Conservation (phyloP, 2,888 invertebrate species). For the Acleris sparsana region DNA sequence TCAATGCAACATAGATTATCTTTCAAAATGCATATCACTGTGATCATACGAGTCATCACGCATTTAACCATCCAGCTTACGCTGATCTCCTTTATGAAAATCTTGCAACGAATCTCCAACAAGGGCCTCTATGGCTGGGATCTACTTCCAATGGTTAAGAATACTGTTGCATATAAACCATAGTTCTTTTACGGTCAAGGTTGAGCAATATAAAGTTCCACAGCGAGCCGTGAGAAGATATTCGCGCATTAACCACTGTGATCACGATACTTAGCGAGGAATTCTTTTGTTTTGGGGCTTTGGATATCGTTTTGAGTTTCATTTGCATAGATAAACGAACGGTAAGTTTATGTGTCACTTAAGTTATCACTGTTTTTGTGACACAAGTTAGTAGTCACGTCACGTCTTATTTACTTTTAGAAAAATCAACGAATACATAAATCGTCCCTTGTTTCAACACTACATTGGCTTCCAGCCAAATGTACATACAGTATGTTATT, state of each 20-base stretch:
- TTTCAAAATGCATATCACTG: slow-evolving; percentile 46
- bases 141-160: slow-evolving; percentile 43
- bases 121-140: slow-evolving; percentile 35
- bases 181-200: slow-evolving; percentile 69
- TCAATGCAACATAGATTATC: slow-evolving; percentile 32
- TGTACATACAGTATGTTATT: too few species aligned
- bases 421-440: too few species aligned
- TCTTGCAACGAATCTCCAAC: slow-evolving; percentile 36
- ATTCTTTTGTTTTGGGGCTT: slow-evolving; percentile 49
- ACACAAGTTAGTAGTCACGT: too few species aligned
- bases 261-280: slow-evolving; percentile 49
- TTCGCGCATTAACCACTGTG: slow-evolving; percentile 42
- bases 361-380: neutral
- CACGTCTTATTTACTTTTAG: too few species aligned
- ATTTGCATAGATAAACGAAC: slow-evolving; percentile 19
- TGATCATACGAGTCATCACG: slow-evolving; percentile 49
- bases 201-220: slow-evolving; percentile 49
- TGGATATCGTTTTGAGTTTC: slow-evolving; percentile 40
- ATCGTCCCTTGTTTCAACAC: too few species aligned
- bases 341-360: slow-evolving; percentile 11
- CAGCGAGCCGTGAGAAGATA: slow-evolving; percentile 55
- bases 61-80: slow-evolving; percentile 40
- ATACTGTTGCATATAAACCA: slow-evolving; percentile 42
- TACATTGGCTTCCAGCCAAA: too few species aligned
- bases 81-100: slow-evolving; percentile 39